phyloP scores from a whole-genome alignment of 2,888 invertebrate species.

The Lapara coniferarum region DNA sequence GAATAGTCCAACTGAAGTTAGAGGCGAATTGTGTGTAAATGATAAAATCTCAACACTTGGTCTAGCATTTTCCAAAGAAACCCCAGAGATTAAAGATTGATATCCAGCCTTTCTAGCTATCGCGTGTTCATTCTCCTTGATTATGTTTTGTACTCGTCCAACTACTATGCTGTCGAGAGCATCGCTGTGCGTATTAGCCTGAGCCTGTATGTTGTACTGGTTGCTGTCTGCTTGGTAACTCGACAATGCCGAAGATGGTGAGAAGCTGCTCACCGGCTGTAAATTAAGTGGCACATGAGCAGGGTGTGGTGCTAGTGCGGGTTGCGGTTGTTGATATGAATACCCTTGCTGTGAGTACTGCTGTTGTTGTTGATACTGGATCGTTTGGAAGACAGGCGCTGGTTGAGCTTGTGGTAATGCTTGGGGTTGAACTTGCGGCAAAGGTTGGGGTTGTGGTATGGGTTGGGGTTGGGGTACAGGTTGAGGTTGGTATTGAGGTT shows the following conservation, averaged over 20 bases:
- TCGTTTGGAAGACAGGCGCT: conserved; percentile 35
- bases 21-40: conserved; percentile 68
- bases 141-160: conserved; percentile 65
- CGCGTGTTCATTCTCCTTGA: conserved; percentile 70
- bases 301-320: conserved; percentile 35
- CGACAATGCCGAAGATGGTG: conserved; percentile 49
- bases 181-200: conserved; percentile 54
- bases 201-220: conserved; percentile 59
- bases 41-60: conserved; percentile 76
- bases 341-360: conserved; percentile 44
- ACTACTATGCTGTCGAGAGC: conserved; percentile 69
- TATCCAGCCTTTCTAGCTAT: conserved; percentile 71
- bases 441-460: conserved; percentile 34
- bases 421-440: conserved; percentile 39
- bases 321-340: conserved; percentile 42
- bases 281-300: conserved; percentile 50
- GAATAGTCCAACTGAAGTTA: conserved; percentile 42
- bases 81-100: conserved; percentile 70
- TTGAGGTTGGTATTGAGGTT: conserved; percentile 34
- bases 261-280: conserved; percentile 42
- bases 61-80: conserved; percentile 67
- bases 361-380: conserved; percentile 38
- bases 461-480: conserved; percentile 34
- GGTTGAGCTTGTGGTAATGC: conserved; percentile 36
- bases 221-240: conserved; percentile 73